Evolutionary conservation across 2,888 invertebrate genomes (phyloP).

Genomic region (Leptarthrus brevirostris): DNA sequence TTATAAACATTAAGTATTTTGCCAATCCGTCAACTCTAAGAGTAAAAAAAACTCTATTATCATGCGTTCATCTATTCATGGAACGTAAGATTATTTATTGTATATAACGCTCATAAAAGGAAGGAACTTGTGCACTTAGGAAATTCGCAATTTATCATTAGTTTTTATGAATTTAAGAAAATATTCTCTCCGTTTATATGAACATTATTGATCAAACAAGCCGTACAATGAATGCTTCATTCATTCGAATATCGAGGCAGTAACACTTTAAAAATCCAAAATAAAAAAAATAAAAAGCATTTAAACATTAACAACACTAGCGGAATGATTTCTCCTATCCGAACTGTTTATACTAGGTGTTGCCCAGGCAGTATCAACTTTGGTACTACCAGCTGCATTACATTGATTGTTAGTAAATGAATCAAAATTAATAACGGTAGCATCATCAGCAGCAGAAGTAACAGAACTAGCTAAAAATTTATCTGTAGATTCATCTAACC

Average conservation of each 20-base stretch:
- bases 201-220: background rate
- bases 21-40: background rate
- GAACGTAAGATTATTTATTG: background rate
- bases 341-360: constrained; percentile 46
- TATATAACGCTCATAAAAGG: background rate
- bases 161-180: background rate
- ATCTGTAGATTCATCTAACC: constrained; percentile 74
- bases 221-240: constrained; percentile 13
- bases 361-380: constrained; percentile 48
- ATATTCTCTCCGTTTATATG: constrained; percentile 8
- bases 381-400: constrained; percentile 47
- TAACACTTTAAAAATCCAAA: constrained; percentile 5
- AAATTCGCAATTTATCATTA: too few relatives aligned
- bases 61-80: background rate
- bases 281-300: constrained; percentile 8
- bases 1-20: constrained; percentile 25
- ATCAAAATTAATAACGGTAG: constrained; percentile 54
- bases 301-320: constrained; percentile 54
- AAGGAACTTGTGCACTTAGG: background rate
- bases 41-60: background rate
- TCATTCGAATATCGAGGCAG: background rate
- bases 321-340: constrained; percentile 49
- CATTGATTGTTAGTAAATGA: constrained; percentile 49
- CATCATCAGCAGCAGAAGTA: constrained; percentile 51
- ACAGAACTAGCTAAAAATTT: constrained; percentile 62